Percentiles rank a stretch among this genome's conserved stretches.
These are phyloP conservation scores for Chionomys nivalis DNA, from an alignment of 2,113 vertebrate species.

Conservation along the genomic window DNA sequence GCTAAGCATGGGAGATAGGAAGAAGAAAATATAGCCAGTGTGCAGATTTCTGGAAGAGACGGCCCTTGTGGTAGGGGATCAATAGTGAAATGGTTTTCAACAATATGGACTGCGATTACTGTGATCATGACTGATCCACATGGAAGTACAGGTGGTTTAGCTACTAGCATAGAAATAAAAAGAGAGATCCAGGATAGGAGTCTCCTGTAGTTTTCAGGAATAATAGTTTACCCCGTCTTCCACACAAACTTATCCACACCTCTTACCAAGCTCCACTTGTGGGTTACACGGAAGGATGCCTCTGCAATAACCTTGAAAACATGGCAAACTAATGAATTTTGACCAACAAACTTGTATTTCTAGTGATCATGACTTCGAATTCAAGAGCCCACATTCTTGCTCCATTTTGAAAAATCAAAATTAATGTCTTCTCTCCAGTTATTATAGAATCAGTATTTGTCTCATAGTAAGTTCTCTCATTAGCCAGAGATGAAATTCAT, in stretches of 20 bases:
- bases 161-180: not conserved
- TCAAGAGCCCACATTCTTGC: not conserved
- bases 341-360: not conserved
- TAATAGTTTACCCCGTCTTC: not conserved
- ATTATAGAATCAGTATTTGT: not conserved
- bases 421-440: not conserved
- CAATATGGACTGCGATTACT: not conserved
- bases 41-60: not conserved
- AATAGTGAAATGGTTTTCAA: slow-evolving; percentile 1
- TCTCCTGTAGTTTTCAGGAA: not conserved
- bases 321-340: not conserved
- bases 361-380: not conserved
- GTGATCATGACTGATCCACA: not conserved
- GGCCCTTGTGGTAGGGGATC: not conserved
- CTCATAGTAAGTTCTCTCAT: slow-evolving; percentile 14
- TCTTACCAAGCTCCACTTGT: not conserved
- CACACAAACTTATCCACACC: not conserved
- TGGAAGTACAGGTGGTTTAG: not conserved
- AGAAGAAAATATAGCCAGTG: not conserved
- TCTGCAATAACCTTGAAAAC: slow-evolving; percentile 20
- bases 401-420: slow-evolving; percentile 50
- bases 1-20: not conserved
- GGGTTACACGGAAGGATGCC: not conserved
- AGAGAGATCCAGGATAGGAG: not conserved
- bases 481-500: not conserved